Base-by-base conservation (phyloP, 2,888 invertebrate species). In the Andricus quercusramuli region DNA sequence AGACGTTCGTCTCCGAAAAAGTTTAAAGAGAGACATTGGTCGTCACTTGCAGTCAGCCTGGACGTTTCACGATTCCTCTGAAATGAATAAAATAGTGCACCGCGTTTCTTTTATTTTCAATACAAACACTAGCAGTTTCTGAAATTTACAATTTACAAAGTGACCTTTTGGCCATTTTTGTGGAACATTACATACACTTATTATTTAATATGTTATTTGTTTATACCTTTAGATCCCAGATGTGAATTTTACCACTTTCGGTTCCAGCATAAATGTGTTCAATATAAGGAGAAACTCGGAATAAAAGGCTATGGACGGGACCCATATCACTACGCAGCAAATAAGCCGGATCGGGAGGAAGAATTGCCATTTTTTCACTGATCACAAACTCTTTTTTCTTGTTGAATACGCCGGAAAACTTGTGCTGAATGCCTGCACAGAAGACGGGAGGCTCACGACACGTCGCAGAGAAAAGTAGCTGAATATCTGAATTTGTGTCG, bases 261-360 rank as follows among this genome's bases (percentile, higher is more conserved):
- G 96, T 96, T 82, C 96, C 96, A 88, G 96, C 96, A 90, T 96
- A 94, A 88, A 97, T 93, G 91, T 96, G 95, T 80, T 93, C 91
- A 67, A 89, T 79, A 32, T 90, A 86, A 11, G 90, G 88, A 47
- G 88, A 89, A 62, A 90, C 79, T 78, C 89, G 85, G 90, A 96
- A 97, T 87, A 95, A 95, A 87, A 97, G 90, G 86, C 96, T 95
- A 91, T 96, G 96, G 64, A 97, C 95, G 82, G 95, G 94, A 80
- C 95, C 95, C 94, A 96, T 96, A 86, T 96, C 95, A 83, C 95
- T 95, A 88, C 96, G 95, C 86, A 97, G 94, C 79, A 95, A 94
- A 92, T 95, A 97, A 88, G 96, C 95, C 81, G 97, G 97, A 93
- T 97, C 97, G 78, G 96, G 96, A 85, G 96, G 96, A 93, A 96